Evolutionary conservation across 92 coral and sea anemone species (phyloP), one percentile per base, ranked within the genome.

Genomic region (Phenganax stokvisi): DNA sequence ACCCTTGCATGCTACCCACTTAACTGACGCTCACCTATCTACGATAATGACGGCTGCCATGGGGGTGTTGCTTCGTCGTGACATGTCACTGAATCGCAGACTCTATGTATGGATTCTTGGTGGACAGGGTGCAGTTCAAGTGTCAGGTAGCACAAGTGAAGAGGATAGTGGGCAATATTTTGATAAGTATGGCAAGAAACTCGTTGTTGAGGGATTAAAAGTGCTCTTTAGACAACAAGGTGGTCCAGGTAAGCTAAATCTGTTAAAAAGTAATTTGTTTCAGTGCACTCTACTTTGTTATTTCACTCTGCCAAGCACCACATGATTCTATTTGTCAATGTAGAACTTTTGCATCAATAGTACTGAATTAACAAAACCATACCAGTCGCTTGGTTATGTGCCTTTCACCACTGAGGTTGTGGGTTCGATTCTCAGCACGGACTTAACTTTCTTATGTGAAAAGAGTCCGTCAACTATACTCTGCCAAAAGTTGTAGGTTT

Each of bases 21-120:
- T 93, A 25, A 56, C 85, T 25, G 17, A 80, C 9, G 59, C 85
- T 25, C 91, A 91, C 58, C 92, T 91, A 62, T 85, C 85, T 12
- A 85, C 84, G 54, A 83, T 93, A 6, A 90, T 88, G 13, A 88
- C 92, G 10, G 91, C 97, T 13, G 97, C 90, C 0, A 85, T 93
- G 47, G 93, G 87, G 28, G 89, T 87, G 31, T 86, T 93, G 12
- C 85, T 93, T 9, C 97, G 98, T 27, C 87, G 98, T 54, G 98
- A 93, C 68, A 93, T 93, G 98, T 93, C 98, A 11, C 86, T 93
- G 56, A 93, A 93, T 80, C 75, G 98, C 37, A 86, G 98, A 6
- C 97, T 93, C 27, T 93, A 93, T 72, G 71, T 93, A 3, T 93
- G 98, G 98, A 82, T 93, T 29, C 79, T 93, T 6, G 98, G 98